A percentile compares a stretch with the other conserved stretches of the same genome.
phyloP scores from a whole-genome alignment of 2,113 vertebrate genomes.

The Nerophis lumbriciformis region DNA sequence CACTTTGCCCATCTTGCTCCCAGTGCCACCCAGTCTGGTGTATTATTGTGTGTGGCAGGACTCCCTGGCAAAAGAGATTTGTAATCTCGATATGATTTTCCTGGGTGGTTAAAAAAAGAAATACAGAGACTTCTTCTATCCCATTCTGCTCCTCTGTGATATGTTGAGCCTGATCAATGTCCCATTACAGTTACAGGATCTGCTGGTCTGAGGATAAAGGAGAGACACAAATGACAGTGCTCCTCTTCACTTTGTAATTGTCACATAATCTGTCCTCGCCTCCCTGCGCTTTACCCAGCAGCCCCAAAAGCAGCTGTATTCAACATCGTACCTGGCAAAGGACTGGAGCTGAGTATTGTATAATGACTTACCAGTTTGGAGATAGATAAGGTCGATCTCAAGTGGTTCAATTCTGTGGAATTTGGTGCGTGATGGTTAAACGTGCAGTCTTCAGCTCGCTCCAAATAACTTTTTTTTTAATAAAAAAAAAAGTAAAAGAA shows the following conservation, averaged over 20 bases:
- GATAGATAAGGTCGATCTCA: slow-evolving; percentile 50
- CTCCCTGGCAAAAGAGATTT: too few relatives aligned
- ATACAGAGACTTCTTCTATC: background rate
- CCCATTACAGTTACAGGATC: slow-evolving; percentile 22
- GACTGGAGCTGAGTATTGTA: slow-evolving; percentile 33
- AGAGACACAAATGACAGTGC: slow-evolving; percentile 31
- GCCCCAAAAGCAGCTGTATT: slow-evolving; percentile 21
- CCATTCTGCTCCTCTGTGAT: slow-evolving; percentile 22
- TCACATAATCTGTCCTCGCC: slow-evolving; percentile 31
- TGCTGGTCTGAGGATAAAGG: slow-evolving; percentile 21
- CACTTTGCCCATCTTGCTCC: too few relatives aligned
- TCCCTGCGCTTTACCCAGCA: slow-evolving; percentile 10
- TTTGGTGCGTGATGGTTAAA: slow-evolving; percentile 39
- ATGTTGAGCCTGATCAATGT: slow-evolving; percentile 17
- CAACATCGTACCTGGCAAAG: slow-evolving; percentile 31
- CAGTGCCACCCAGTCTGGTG: too few relatives aligned
- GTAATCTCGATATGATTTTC: too few relatives aligned
- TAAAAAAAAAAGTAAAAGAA: too few relatives aligned
- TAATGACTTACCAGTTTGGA: slow-evolving; percentile 55
- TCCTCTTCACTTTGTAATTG: slow-evolving; percentile 31
- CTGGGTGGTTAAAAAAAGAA: slow-evolving; percentile 11
- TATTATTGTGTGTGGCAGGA: too few relatives aligned
- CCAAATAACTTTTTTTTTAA: too few relatives aligned
- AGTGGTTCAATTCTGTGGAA: slow-evolving; percentile 29
- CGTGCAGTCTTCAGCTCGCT: too few relatives aligned